A percentile compares a stretch with the other conserved stretches of the same genome.
These are phyloP conservation scores for Acyrthosiphon pisum DNA, from an alignment of 1,140 invertebrate species.

Conservation along the genomic window DNA sequence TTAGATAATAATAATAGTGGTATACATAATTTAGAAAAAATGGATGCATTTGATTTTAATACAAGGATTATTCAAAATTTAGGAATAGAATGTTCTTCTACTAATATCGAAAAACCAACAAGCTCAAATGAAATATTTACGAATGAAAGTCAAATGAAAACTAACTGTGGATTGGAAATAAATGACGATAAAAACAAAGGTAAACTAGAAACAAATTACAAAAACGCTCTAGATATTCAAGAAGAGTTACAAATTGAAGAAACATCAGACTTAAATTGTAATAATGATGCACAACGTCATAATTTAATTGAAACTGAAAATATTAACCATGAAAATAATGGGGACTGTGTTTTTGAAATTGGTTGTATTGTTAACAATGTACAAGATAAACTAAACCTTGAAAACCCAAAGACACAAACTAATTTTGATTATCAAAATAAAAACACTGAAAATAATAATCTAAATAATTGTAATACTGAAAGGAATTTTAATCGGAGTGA, in stretches of 20 bases:
- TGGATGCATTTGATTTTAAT: constrained; percentile 1
- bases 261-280: background rate
- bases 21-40: constrained; percentile 9
- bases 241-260: background rate
- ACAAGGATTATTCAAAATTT: constrained; percentile 21
- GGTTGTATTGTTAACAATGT: background rate
- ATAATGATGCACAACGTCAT: background rate
- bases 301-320: background rate
- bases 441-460: background rate
- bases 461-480: background rate
- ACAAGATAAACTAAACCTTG: background rate
- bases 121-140: background rate
- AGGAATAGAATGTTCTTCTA: background rate
- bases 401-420: background rate
- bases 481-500: background rate
- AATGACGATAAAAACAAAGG: background rate
- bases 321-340: background rate
- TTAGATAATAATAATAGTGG: background rate
- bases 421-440: background rate
- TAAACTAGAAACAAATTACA: background rate
- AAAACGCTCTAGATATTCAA: background rate
- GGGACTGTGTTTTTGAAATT: background rate
- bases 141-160: background rate
- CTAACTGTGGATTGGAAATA: too few relatives aligned
- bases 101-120: background rate